Percentiles rank a stretch among this genome's conserved stretches.
phyloP scores from a whole-genome alignment of 2,113 vertebrate species.

The Phrynosoma blainvillii region DNA sequence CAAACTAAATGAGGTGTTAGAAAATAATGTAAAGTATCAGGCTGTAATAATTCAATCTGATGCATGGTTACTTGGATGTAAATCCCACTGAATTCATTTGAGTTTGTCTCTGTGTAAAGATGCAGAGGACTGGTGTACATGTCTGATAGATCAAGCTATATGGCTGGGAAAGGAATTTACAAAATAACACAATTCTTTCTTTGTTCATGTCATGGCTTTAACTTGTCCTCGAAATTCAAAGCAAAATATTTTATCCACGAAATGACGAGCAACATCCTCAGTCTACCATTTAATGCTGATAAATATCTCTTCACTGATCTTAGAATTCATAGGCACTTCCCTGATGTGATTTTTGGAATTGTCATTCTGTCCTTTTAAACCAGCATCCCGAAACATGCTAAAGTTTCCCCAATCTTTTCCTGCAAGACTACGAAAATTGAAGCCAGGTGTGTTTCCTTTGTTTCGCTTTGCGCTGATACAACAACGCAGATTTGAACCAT shows the following conservation, averaged over 20 bases:
- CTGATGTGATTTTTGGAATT: not conserved
- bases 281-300: not conserved
- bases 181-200: no score
- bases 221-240: not conserved
- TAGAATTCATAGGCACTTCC: conserved; percentile 34
- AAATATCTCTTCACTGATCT: not conserved
- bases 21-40: not conserved
- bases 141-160: conserved; percentile 14
- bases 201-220: conserved; percentile 22
- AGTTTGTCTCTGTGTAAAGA: not conserved
- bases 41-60: not conserved
- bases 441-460: not conserved
- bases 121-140: not conserved
- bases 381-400: not conserved
- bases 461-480: not conserved
- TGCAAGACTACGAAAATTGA: not conserved
- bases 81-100: not conserved
- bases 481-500: conserved; percentile 35
- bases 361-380: not conserved
- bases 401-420: conserved; percentile 33
- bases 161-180: not conserved
- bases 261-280: rapidly evolving
- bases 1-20: not conserved
- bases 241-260: not conserved
- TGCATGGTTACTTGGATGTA: not conserved